phyloP scores from a whole-genome alignment of 2,113 vertebrate genomes.

The Gorsachius goisagi region DNA sequence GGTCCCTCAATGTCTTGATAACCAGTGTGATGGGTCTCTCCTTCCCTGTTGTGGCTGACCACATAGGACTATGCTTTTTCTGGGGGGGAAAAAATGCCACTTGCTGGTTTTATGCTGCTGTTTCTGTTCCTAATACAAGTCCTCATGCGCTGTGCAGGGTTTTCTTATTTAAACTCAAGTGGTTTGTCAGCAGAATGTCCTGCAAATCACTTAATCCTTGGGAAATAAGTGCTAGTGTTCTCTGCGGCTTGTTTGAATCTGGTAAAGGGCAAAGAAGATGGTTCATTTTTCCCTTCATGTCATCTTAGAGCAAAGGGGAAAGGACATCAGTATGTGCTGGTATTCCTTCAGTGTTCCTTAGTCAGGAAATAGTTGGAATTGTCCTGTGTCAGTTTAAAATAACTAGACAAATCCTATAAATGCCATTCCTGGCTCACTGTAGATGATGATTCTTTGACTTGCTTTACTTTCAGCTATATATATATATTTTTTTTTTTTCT shows the following conservation, averaged over 20 bases:
- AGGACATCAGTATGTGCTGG: not conserved
- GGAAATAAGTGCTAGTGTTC: not conserved
- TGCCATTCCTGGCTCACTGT: not conserved
- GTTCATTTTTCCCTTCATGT: not conserved
- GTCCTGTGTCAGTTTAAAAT: not conserved
- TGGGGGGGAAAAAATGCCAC: not conserved
- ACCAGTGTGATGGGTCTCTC: not conserved
- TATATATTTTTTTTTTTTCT: not conserved
- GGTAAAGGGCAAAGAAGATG: not conserved
- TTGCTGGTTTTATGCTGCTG: not conserved
- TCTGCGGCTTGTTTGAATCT: not conserved
- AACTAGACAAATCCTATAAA: not conserved
- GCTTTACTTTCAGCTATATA: slow-evolving; percentile 26
- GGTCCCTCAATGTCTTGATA: not conserved
- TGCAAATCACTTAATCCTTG: not conserved
- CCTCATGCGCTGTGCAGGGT: not conserved
- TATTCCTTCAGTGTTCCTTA: not conserved
- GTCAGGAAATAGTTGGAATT: not conserved
- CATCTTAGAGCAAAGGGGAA: not conserved
- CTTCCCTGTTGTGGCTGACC: not conserved
- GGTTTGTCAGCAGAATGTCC: not conserved
- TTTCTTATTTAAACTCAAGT: not conserved
- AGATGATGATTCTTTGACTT: not conserved
- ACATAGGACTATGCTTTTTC: not conserved
- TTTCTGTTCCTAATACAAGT: not conserved